These are phyloP conservation scores for Agrochola macilenta DNA, from an alignment of 2,888 invertebrate genomes.

Conservation along the genomic window DNA sequence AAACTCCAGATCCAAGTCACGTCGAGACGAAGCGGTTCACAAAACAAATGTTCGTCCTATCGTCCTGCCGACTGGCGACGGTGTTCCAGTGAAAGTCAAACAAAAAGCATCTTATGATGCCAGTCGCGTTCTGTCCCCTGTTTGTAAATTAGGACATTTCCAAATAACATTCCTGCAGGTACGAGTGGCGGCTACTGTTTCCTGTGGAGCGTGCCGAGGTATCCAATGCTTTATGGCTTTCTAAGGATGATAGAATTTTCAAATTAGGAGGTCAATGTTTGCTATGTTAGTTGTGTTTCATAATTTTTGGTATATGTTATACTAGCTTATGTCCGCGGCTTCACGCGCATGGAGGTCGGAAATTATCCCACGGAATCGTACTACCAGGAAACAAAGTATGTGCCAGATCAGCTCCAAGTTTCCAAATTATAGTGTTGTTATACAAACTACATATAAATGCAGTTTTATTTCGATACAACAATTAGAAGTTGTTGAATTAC, in stretches of 20 bases:
- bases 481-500: too few species aligned
- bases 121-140: conserved; percentile 61
- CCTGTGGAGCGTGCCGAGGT: conserved; percentile 56
- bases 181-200: conserved; percentile 65
- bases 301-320: neutral
- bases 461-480: too few species aligned
- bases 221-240: conserved; percentile 41
- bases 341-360: too few species aligned
- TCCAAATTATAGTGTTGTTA: too few species aligned
- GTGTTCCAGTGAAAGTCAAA: conserved; percentile 71
- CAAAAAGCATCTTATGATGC: conserved; percentile 73
- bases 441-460: too few species aligned
- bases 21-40: conserved; percentile 58
- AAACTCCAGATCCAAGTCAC: conserved; percentile 65
- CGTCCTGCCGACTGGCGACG: conserved; percentile 63
- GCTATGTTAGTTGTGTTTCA: neutral
- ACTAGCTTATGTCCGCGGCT: too few species aligned
- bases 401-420: too few species aligned
- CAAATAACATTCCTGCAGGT: conserved; percentile 69
- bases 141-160: conserved; percentile 73
- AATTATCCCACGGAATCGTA: too few species aligned
- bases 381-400: too few species aligned
- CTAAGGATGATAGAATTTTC: conserved; percentile 6
- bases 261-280: conserved; percentile 1
- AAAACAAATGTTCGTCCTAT: conserved; percentile 67